Base-by-base conservation (phyloP, 2,888 invertebrate species). In the Plusia festucae region DNA sequence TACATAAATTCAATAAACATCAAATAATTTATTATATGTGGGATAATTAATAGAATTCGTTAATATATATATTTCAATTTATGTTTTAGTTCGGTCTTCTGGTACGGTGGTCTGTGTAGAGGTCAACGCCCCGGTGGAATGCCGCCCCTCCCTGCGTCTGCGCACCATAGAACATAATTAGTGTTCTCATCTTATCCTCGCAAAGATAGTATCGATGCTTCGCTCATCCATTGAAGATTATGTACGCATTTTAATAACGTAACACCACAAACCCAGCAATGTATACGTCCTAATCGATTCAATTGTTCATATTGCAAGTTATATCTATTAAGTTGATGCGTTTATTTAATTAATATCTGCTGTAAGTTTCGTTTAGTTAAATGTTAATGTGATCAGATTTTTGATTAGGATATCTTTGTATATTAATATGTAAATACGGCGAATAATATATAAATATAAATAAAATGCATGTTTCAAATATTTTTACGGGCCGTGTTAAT, bases 111-210 rank as follows among this genome's bases (percentile, higher is more conserved):
- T 81, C 81, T 81, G 78, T 81, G 81, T 20, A 55, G 53, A 85
- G 87, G 90, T 92, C 91, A 91, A 83, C 85, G 92, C 66, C 79
- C 93, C 78, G 68, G 79, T 71, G 92, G 93, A 93, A 93, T 93
- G 93, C 91, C 89, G 89, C 90, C 88, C 86, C 85, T 83, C 90
- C 89, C 85, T 86, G 82, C 86, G 88, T 87, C 71, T 60, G 88
- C 83, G 87, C 90, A 87, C 90, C 91, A 90, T 91, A 92, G 92
- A 90, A 90, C 90, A 91, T 94, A 94, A 94, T 94, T 94, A 93
- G 93, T 90, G 89, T 87, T 90, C 91, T 89, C 90, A 88, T 90
- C 92, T 87, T 87, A 86, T 84, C 85, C 83, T 82, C 84, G 84
- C 82, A 76, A 76, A 84, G 83, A 88, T 85, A 84, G 73, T 82